Evolutionary conservation across 37 sponge, comb jelly and placozoan genomes (phyloP).

Genomic region (Halisarca cf. caerulea): DNA sequence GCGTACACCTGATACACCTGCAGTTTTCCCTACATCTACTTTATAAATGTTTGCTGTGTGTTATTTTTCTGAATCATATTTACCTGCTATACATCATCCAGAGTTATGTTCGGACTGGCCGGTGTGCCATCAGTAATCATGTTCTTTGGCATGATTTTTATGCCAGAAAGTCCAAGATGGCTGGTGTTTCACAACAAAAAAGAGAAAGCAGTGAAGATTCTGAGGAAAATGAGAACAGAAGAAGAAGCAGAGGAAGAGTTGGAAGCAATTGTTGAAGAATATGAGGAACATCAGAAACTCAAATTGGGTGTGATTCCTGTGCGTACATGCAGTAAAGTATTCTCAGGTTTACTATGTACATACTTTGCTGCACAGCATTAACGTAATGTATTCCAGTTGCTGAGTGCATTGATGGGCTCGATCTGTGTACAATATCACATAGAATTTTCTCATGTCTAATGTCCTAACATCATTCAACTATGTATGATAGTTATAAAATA

Average conservation of each 20-base stretch:
- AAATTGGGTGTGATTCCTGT: slow-evolving; percentile 45
- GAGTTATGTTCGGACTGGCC: slow-evolving; percentile 82
- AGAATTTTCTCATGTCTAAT: too few relatives aligned
- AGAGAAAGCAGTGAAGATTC: slow-evolving; percentile 46
- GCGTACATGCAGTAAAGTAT: too few relatives aligned
- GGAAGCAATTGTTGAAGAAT: slow-evolving; percentile 49
- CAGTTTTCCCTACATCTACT: neutral
- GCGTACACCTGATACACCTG: too few relatives aligned
- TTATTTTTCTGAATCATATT: too few relatives aligned
- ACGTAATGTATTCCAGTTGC: too few relatives aligned
- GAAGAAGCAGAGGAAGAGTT: slow-evolving; percentile 49
- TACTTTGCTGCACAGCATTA: too few relatives aligned
- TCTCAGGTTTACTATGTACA: too few relatives aligned
- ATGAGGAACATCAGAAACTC: slow-evolving; percentile 37
- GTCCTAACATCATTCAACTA: too few relatives aligned
- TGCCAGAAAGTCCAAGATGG: slow-evolving; percentile 93
- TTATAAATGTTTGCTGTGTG: neutral
- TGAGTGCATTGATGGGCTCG: too few relatives aligned
- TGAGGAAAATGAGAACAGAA: slow-evolving; percentile 29
- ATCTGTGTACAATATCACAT: too few relatives aligned
- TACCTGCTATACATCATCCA: too few relatives aligned
- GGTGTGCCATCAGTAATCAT: slow-evolving; percentile 81
- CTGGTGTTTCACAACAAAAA: slow-evolving; percentile 66
- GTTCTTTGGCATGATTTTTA: slow-evolving; percentile 83
- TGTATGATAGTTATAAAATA: too few relatives aligned